These are phyloP conservation scores for Rhinophrynus dorsalis DNA, from an alignment of 2,797 vertebrate genomes.

Conservation along the genomic window DNA sequence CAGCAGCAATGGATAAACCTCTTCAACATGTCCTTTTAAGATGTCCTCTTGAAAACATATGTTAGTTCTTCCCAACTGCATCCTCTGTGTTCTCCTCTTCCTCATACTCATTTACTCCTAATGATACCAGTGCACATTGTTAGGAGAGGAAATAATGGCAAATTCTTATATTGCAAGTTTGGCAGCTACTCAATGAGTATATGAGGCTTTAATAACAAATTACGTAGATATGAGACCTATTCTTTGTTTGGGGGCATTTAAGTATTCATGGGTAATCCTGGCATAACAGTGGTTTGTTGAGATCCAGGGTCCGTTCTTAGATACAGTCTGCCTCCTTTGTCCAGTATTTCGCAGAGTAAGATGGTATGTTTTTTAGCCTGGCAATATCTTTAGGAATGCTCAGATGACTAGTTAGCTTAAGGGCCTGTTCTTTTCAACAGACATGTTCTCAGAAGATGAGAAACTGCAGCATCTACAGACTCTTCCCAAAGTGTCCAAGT, in stretches of 20 bases:
- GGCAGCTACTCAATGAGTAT: background rate
- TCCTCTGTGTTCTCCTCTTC: background rate
- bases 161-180: background rate
- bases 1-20: background rate
- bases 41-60: background rate
- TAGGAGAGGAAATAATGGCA: background rate
- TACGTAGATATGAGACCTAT: background rate
- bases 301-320: no score
- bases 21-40: background rate
- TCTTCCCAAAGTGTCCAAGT: no score
- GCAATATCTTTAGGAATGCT: no score
- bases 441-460: no score
- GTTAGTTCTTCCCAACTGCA: background rate
- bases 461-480: no score
- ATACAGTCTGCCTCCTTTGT: no score
- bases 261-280: constrained; percentile 6
- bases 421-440: no score
- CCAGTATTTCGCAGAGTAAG: no score
- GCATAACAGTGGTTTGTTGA: no score
- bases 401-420: no score
- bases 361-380: no score
- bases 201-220: background rate
- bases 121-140: constrained; percentile 16
- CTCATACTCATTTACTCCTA: constrained; percentile 13
- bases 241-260: background rate